Evolutionary conservation across 2,888 invertebrate species (phyloP).

Genomic region (Alcis repandata): DNA sequence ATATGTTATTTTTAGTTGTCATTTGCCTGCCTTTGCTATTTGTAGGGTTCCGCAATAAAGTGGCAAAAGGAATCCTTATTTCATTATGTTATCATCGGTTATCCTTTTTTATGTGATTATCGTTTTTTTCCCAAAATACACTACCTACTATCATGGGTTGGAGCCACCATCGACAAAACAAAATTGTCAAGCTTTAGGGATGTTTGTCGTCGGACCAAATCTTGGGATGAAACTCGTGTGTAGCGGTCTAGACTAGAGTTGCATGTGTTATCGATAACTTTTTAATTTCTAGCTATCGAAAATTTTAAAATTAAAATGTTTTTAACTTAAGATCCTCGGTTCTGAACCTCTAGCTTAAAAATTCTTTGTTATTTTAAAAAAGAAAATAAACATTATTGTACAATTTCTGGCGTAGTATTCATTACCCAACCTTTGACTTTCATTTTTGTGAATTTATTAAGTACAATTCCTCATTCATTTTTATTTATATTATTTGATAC

Average conservation of each 20-base stretch:
- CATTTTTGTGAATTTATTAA: neutral
- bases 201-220: slow-evolving; percentile 68
- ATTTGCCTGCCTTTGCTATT: no score
- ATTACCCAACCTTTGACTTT: neutral
- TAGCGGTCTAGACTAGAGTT: slow-evolving; percentile 42
- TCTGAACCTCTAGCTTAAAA: slow-evolving; percentile 78
- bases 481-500: no score
- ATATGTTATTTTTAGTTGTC: no score
- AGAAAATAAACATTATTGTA: slow-evolving; percentile 82
- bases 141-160: neutral
- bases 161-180: slow-evolving; percentile 2
- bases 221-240: slow-evolving; percentile 55
- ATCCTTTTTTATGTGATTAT: no score
- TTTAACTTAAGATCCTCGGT: slow-evolving; percentile 70
- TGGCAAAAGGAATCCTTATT: no score
- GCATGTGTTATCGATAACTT: slow-evolving; percentile 48
- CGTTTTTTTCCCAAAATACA: neutral
- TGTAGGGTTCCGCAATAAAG: no score
- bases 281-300: slow-evolving; percentile 59
- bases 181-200: slow-evolving; percentile 42
- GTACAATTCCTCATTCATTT: no score
- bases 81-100: no score
- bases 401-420: slow-evolving; percentile 54
- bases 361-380: slow-evolving; percentile 82
- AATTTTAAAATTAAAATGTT: slow-evolving; percentile 59